Conservation (phyloP, 2,888 invertebrate species). For the Venustoraphidia nigricollis region DNA sequence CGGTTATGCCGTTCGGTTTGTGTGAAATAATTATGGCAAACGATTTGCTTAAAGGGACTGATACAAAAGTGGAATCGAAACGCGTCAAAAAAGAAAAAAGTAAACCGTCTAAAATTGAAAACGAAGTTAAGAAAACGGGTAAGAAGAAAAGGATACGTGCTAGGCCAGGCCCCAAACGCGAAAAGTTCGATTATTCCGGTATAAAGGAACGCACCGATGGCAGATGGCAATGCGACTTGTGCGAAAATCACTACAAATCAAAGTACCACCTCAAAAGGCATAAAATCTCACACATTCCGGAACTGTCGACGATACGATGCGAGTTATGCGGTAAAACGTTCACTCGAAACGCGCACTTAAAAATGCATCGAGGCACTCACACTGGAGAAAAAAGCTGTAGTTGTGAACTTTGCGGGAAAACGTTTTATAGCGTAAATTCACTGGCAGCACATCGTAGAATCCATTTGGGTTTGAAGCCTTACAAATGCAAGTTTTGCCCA, state of each 20-base stretch:
- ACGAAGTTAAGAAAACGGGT: no score
- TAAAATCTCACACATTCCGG: background rate
- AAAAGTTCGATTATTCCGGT: background rate
- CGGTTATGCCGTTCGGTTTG: no score
- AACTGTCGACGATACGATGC: no score
- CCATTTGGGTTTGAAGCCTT: conserved; percentile 2
- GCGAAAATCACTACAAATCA: conserved; percentile 1
- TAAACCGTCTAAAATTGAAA: background rate
- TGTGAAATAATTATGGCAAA: no score
- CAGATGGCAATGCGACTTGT: background rate
- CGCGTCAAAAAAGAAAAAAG: background rate
- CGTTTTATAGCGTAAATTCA: background rate
- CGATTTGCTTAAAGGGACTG: no score
- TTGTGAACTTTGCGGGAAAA: conserved; percentile 5
- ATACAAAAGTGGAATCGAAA: no score
- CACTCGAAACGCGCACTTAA: background rate
- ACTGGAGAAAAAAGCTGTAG: conserved; percentile 1
- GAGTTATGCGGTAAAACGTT: conserved; percentile 1
- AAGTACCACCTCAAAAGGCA: conserved; percentile 3
- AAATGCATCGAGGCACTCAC: background rate
- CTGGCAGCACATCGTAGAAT: conserved; percentile 1
- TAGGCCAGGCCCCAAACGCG: no score
- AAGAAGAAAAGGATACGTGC: no score
- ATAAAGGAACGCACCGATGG: background rate
- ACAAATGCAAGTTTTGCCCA: conserved; percentile 1